Conservation (phyloP, 2,888 invertebrate genomes). For the Pantelozetes paolii region DNA sequence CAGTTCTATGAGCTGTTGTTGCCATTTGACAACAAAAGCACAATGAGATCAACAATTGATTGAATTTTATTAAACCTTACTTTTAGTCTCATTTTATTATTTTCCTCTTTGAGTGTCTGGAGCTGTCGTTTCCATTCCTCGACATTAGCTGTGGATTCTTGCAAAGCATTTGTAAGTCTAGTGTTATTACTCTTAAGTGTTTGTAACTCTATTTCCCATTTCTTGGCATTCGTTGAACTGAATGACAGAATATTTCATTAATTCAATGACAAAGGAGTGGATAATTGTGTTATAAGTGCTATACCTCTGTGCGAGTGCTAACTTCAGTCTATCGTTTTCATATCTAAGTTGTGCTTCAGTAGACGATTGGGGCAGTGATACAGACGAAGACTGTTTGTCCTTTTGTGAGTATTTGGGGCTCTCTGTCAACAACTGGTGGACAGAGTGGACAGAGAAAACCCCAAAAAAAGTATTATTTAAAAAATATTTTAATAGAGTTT, state of each 20-base stretch:
- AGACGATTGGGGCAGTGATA: conserved; percentile 49
- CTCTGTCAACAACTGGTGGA: conserved; percentile 52
- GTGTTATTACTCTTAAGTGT: conserved; percentile 94
- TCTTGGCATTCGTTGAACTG: conserved; percentile 95
- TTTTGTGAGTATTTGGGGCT: conserved; percentile 63
- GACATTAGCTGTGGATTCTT: conserved; percentile 92
- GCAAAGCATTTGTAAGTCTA: conserved; percentile 86
- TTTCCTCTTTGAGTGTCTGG: conserved; percentile 60
- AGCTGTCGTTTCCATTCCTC: conserved; percentile 98
- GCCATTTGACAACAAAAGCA: neutral
- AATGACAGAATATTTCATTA: neutral
- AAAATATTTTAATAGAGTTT: conserved; percentile 2
- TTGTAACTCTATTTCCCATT: conserved; percentile 95
- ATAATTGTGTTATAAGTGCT: conserved; percentile 45
- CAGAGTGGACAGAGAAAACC: neutral
- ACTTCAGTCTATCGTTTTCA: conserved; percentile 91
- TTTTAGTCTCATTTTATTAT: conserved; percentile 52
- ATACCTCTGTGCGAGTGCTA: conserved; percentile 90
- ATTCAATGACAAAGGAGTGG: neutral
- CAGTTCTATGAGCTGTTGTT: conserved; percentile 61
- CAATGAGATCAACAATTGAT: neutral
- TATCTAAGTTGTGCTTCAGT: conserved; percentile 86
- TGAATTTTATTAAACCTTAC: conserved; percentile 26
- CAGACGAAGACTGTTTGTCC: conserved; percentile 51
- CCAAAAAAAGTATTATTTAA: too few relatives aligned